Percentiles rank a stretch among this genome's conserved stretches.
Evolutionary conservation across 1,140 invertebrate species (phyloP).

Genomic region (Hesperophylax magnus): DNA sequence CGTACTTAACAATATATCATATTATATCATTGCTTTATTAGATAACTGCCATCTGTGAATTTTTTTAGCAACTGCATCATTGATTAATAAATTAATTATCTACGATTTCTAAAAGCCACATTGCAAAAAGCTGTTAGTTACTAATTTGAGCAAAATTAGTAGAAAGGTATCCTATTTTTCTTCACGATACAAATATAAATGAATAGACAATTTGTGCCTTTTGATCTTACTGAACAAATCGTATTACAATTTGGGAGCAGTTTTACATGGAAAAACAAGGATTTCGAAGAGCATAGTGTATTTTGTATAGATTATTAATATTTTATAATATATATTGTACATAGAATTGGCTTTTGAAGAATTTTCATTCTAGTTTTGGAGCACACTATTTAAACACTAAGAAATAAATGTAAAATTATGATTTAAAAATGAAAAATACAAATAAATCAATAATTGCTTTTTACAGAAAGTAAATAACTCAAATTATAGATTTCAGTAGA

Average conservation of each 20-base stretch:
- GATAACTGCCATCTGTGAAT: neutral
- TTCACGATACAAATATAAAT: neutral
- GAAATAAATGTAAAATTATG: neutral
- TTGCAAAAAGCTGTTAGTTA: neutral
- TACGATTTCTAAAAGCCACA: neutral
- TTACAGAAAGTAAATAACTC: neutral
- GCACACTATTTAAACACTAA: neutral
- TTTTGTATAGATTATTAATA: constrained; percentile 5
- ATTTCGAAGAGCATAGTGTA: constrained; percentile 5
- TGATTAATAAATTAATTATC: neutral
- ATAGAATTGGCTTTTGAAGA: neutral
- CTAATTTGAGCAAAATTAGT: neutral
- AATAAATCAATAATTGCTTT: neutral
- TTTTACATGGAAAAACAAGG: neutral
- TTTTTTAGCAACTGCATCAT: neutral
- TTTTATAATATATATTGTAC: constrained; percentile 19
- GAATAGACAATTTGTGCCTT: neutral
- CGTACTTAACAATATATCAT: neutral
- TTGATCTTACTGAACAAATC: neutral
- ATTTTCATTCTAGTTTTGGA: neutral
- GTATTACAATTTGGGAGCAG: neutral
- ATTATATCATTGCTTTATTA: neutral
- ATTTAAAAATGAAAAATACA: neutral
- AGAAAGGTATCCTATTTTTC: neutral
- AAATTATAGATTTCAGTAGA: neutral